A percentile compares a stretch with the other conserved stretches of the same genome.
Conservation (phyloP, 1,140 invertebrate genomes). For the Hylyphantes graminicola region DNA sequence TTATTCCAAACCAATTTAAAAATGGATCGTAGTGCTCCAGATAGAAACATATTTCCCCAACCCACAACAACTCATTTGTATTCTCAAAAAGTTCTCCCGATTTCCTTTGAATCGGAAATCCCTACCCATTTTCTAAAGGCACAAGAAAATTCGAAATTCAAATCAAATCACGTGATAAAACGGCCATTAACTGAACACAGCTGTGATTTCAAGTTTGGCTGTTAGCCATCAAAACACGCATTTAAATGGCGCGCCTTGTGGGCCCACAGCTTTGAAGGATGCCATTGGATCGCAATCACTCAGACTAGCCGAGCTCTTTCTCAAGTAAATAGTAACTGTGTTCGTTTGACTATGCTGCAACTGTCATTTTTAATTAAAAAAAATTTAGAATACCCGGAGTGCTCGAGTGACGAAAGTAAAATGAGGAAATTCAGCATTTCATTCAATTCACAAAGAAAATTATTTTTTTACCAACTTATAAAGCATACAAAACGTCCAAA, state of each 20-base stretch:
- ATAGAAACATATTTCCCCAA: too few relatives aligned
- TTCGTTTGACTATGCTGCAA: not conserved
- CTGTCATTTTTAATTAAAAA: not conserved
- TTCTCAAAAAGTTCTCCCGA: too few relatives aligned
- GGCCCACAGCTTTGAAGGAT: not conserved
- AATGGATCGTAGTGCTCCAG: too few relatives aligned
- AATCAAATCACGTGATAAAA: slow-evolving; percentile 24
- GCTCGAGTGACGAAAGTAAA: not conserved
- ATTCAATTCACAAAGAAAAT: too few relatives aligned
- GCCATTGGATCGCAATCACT: slow-evolving; percentile 20
- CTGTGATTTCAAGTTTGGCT: slow-evolving; percentile 7
- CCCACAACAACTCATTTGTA: too few relatives aligned
- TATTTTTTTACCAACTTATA: too few relatives aligned
- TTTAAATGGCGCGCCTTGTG: not conserved
- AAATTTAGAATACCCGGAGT: not conserved
- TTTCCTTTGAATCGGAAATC: too few relatives aligned
- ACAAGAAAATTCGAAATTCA: slow-evolving; percentile 1
- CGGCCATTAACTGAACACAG: not conserved
- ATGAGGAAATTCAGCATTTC: not conserved
- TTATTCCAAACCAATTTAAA: too few relatives aligned
- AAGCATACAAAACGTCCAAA: too few relatives aligned
- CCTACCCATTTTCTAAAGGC: not conserved
- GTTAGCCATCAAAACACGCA: not conserved
- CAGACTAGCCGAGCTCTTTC: not conserved
- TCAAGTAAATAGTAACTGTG: not conserved